These are phyloP conservation scores for Deilephila elpenor DNA, from an alignment of 2,888 invertebrate genomes.

Conservation along the genomic window DNA sequence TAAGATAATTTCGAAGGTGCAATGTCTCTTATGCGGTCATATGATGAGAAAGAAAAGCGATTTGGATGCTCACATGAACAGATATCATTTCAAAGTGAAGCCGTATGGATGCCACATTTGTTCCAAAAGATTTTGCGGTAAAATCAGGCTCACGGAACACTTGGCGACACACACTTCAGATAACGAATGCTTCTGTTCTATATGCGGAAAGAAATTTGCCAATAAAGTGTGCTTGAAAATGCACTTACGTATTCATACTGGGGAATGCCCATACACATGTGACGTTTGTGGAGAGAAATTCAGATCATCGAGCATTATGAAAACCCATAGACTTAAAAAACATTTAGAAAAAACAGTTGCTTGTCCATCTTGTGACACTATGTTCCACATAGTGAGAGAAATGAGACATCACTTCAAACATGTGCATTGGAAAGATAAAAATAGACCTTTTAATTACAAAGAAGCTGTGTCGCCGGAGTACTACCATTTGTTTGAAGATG, in stretches of 20 bases:
- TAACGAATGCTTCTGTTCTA: constrained; percentile 48
- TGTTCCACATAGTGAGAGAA: constrained; percentile 56
- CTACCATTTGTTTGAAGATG: constrained; percentile 56
- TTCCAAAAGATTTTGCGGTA: constrained; percentile 53
- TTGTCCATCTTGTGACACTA: constrained; percentile 57
- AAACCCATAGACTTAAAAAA: constrained; percentile 56
- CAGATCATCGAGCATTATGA: constrained; percentile 59
- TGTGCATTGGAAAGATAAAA: constrained; percentile 55
- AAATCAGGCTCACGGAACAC: constrained; percentile 51
- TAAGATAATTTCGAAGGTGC: constrained; percentile 30
- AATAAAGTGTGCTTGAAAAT: constrained; percentile 58
- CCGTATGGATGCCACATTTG: constrained; percentile 53
- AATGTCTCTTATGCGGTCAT: constrained; percentile 49
- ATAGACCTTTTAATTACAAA: constrained; percentile 55
- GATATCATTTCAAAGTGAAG: constrained; percentile 54
- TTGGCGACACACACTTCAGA: constrained; percentile 46
- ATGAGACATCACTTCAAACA: constrained; percentile 62
- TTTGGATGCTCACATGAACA: constrained; percentile 54
- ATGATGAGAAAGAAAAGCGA: constrained; percentile 46
- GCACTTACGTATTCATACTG: constrained; percentile 59
- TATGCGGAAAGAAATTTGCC: constrained; percentile 55
- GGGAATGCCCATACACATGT: constrained; percentile 58
- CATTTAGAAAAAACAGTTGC: constrained; percentile 55
- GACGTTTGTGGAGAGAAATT: constrained; percentile 58
- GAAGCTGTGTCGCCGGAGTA: constrained; percentile 46